Percentiles rank a stretch among this genome's conserved stretches.
phyloP scores from a whole-genome alignment of 2,797 vertebrate species.

The Eulemur coronatus region DNA sequence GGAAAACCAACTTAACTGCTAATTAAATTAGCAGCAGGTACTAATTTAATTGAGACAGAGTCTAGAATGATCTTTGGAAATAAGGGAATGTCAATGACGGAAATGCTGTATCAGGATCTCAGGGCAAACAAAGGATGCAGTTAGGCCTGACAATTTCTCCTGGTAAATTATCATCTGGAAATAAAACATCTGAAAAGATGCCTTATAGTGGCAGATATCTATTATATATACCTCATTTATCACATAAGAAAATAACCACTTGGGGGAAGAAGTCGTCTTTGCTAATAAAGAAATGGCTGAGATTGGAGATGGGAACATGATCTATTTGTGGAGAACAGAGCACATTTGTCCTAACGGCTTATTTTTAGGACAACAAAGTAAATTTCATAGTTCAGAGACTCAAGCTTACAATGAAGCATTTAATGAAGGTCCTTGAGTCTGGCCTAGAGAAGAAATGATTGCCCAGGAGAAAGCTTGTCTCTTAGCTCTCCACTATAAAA shows the following conservation, averaged over 20 bases:
- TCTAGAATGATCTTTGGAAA: not conserved
- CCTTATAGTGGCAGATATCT: not conserved
- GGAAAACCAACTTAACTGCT: not conserved
- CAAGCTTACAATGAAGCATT: not conserved
- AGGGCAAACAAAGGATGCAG: not conserved
- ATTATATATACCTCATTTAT: not conserved
- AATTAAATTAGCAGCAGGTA: not conserved
- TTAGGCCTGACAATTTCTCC: not conserved
- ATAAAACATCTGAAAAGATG: not conserved
- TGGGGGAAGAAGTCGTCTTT: not conserved
- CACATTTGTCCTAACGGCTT: not conserved
- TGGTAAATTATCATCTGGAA: not conserved
- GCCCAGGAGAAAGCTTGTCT: not conserved
- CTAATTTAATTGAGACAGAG: not conserved
- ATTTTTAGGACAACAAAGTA: not conserved
- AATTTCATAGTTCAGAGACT: not conserved
- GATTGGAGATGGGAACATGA: not conserved
- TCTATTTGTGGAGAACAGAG: not conserved
- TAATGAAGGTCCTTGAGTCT: not conserved
- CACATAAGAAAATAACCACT: not conserved
- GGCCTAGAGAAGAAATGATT: not conserved
- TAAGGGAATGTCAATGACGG: not conserved
- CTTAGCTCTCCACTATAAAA: not conserved
- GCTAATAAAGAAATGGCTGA: not conserved
- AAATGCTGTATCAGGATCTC: not conserved